Conservation (phyloP, 2,113 vertebrate species). For the Takifugu flavidus region DNA sequence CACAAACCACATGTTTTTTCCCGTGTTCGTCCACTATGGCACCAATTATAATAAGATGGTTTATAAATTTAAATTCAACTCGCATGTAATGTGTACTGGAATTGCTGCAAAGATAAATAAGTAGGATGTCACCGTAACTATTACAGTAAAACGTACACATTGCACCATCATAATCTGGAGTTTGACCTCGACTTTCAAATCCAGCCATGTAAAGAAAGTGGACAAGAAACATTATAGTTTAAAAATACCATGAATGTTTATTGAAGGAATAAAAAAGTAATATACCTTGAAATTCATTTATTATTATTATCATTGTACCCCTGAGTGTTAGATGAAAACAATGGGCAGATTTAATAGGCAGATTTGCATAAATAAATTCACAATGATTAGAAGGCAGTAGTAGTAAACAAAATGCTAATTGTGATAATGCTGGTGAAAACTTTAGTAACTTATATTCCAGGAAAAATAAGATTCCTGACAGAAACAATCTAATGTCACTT, state of each 20-base stretch:
- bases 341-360: background rate
- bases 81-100: no score
- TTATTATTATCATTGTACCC: background rate
- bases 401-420: constrained; percentile 1
- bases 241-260: constrained; percentile 13
- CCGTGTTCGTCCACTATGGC: no score
- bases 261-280: constrained; percentile 20
- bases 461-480: constrained; percentile 18
- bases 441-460: background rate
- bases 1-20: no score
- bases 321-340: constrained; percentile 41
- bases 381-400: background rate
- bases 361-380: constrained; percentile 8
- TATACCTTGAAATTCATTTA: constrained; percentile 1
- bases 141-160: no score
- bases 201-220: background rate
- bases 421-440: constrained; percentile 7
- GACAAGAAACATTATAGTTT: background rate
- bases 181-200: no score
- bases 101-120: background rate
- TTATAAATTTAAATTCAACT: no score
- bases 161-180: no score
- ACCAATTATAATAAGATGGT: no score
- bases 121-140: no score
- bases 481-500: constrained; percentile 34